phyloP scores from a whole-genome alignment of 2,113 vertebrate species.

The Chionomys nivalis region DNA sequence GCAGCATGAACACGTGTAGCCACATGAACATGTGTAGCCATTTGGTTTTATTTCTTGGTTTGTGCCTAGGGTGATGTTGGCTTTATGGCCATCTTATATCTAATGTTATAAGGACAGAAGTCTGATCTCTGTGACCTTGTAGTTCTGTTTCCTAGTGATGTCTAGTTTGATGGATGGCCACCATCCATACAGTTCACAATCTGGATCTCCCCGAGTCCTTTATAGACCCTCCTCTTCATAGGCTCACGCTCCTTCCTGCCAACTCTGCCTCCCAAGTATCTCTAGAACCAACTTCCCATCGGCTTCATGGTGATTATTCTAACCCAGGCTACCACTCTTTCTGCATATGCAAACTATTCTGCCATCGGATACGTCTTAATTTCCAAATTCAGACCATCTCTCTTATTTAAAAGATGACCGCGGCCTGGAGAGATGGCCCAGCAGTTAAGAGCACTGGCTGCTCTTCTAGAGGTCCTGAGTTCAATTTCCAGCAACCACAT shows the following conservation, averaged over 20 bases:
- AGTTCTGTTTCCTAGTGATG: background rate
- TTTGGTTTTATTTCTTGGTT: background rate
- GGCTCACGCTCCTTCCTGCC: background rate
- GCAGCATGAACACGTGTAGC: too few relatives aligned
- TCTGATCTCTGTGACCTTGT: background rate
- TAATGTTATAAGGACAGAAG: background rate
- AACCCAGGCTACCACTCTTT: background rate
- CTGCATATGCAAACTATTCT: background rate
- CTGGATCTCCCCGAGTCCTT: background rate
- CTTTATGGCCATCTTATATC: background rate
- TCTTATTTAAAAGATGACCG: background rate
- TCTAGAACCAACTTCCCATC: background rate
- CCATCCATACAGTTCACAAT: background rate
- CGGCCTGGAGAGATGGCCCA: too few relatives aligned
- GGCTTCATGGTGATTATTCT: background rate
- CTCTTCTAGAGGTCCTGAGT: too few relatives aligned
- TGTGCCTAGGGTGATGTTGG: background rate
- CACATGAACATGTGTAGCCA: background rate
- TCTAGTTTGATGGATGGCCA: background rate
- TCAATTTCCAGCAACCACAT: too few relatives aligned
- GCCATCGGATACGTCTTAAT: background rate
- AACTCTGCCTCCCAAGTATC: background rate
- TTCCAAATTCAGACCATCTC: slow-evolving; percentile 34
- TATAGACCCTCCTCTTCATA: background rate
- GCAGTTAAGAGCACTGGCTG: too few relatives aligned